Evolutionary conservation across 2,113 vertebrate species (phyloP), one percentile per base, ranked within the genome.

Genomic region (Tachycineta bicolor): DNA sequence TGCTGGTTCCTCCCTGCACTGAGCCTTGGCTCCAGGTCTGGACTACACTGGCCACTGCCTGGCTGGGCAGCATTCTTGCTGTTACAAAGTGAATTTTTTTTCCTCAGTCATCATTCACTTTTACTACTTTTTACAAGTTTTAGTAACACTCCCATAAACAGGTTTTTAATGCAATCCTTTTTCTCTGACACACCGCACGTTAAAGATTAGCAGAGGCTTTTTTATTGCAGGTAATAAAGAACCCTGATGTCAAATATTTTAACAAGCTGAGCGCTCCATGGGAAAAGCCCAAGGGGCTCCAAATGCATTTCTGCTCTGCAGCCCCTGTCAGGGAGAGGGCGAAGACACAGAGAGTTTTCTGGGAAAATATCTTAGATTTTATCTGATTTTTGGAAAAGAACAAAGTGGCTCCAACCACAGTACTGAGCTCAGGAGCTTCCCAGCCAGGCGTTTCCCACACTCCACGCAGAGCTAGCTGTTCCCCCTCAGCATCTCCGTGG

Each of bases 171-270:
- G 64, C 80, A 80, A 73, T 94, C 94, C 86, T 50, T 95, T 90
- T 95, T 90, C 85, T 87, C 93, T 70, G 79, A 63, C 91, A 91
- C 31, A 2, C 84, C 88, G 71, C 73, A 91, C 8, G 95, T 95
- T 97, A 94, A 95, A 97, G 92, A 94, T 97, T 96, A 96, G 95
- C 92, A 92, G 87, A 91, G 67, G 75, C 25, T 34, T 34, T 84
- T 95, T 96, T 97, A 95, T 94, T 91, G 92, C 96, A 93, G 95
- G 92, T 95, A 89, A 87, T 96, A 93, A 97, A 95, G 94, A 94
- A 60, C 65, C 56, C 78, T 58, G 53, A 96, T 89, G 93, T 84
- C 89, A 95, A 96, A 94, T 83, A 93, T 75, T 89, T 96, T 81
- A 94, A 92, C 92, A 83, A 96, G 84, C 78, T 59, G 14, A 93